Evolutionary conservation across 2,888 invertebrate genomes (phyloP).

Genomic region (Saturnia pavonia): DNA sequence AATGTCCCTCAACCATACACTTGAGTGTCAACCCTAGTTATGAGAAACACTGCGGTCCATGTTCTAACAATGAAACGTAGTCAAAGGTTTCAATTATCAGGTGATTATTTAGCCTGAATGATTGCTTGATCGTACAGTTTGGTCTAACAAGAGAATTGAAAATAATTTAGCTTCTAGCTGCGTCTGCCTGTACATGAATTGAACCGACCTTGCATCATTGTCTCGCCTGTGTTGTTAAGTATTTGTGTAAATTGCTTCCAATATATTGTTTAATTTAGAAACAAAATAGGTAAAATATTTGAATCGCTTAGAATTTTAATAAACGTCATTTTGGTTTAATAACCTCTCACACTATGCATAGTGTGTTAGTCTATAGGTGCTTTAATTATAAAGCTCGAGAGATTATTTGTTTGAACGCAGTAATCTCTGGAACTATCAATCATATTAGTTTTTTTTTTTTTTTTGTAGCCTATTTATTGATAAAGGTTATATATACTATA

Average conservation of each 20-base stretch:
- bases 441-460: too few relatives aligned
- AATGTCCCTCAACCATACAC: too few relatives aligned
- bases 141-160: slow-evolving; percentile 5
- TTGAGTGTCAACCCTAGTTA: neutral
- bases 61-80: slow-evolving; percentile 7
- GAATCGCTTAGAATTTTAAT: neutral
- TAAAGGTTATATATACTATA: too few relatives aligned
- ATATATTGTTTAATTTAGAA: slow-evolving; percentile 32
- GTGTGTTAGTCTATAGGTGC: too few relatives aligned
- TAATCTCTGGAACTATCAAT: too few relatives aligned
- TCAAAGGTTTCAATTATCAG: slow-evolving; percentile 18
- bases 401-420: too few relatives aligned
- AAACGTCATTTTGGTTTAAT: neutral
- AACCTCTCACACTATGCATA: too few relatives aligned
- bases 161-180: slow-evolving; percentile 25
- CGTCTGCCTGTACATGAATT: slow-evolving; percentile 39
- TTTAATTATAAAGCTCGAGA: too few relatives aligned
- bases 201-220: slow-evolving; percentile 45
- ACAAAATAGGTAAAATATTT: slow-evolving; percentile 21
- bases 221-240: slow-evolving; percentile 31
- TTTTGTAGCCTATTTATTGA: too few relatives aligned
- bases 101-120: neutral
- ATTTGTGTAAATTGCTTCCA: slow-evolving; percentile 35
- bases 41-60: neutral
- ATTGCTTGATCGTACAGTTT: neutral